A percentile compares a stretch with the other conserved stretches of the same genome.
Evolutionary conservation across 1,140 invertebrate species (phyloP).

Genomic region (Druon quercuslanigerum): DNA sequence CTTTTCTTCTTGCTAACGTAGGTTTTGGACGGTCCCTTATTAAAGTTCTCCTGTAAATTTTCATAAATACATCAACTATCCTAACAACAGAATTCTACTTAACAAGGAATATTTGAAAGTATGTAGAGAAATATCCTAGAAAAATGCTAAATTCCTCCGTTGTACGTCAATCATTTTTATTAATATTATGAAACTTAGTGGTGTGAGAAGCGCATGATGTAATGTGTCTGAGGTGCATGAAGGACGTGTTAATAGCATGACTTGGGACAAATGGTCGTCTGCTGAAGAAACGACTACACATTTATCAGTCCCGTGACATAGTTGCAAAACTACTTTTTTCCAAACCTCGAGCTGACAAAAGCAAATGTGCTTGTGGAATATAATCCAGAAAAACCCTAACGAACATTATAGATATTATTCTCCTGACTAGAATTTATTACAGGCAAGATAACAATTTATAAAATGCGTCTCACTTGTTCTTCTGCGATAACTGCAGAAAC

Average conservation of each 20-base stretch:
- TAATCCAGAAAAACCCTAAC: constrained; percentile 14
- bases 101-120: too few relatives aligned
- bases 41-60: too few relatives aligned
- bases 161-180: constrained; percentile 1
- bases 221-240: constrained; percentile 19
- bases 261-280: constrained; percentile 17
- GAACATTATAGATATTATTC: constrained; percentile 11
- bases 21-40: too few relatives aligned
- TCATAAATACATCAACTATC: too few relatives aligned
- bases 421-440: constrained; percentile 19
- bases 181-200: neutral
- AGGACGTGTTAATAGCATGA: constrained; percentile 19
- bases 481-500: neutral
- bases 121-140: too few relatives aligned
- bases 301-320: constrained; percentile 21
- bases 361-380: constrained; percentile 11
- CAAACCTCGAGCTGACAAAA: neutral
- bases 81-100: too few relatives aligned
- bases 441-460: neutral
- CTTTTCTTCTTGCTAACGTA: too few relatives aligned
- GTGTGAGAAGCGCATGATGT: constrained; percentile 12
- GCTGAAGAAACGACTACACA: constrained; percentile 23
- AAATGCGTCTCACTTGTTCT: neutral
- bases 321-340: constrained; percentile 24
- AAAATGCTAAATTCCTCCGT: neutral